Evolutionary conservation across 2,797 vertebrate species (phyloP), one percentile per base, ranked within the genome.

Genomic region (Peromyscus aztecus): DNA sequence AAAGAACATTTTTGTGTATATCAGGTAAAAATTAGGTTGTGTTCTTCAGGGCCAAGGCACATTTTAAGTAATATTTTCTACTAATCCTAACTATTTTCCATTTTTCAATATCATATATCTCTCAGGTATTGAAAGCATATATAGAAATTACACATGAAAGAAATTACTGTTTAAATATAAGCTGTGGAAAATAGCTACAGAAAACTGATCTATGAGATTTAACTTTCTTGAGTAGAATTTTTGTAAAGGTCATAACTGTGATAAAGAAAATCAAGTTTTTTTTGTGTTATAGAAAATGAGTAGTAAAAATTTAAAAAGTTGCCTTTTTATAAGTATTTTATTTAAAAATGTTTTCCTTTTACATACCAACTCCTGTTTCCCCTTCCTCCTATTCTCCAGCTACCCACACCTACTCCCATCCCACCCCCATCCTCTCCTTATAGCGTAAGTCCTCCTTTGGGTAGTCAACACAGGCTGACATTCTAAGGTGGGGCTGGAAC

Each of bases 1-100:
- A 96, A 88, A 65, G 16, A 84, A 0, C 2, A 2, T 71, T 29
- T 71, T 17, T 69, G 78, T 78, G 84, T 91, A n/a, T 14, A 63
- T 1, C 40, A 73, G 1, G 82, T 86, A 92, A 83, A 86, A 67
- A 52, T 75, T 91, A 37, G 2, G 91, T 96, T 86, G 94, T 77
- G 63, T 61, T 61, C 95, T 65, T 89, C 43, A 73, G 34, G 55
- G 17, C 11, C 37, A 89, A 91, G 27, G 10, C 19, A n/a, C 19
- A 84, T 46, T 94, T 88, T 82, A 23, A 57, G 4, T 6, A 67
- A 89, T 92, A 67, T 89, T 52, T 14, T 85, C 24, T 29, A 1
- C n/a, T 91, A 59, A 2, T 5, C 49, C 27, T 2, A 67, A 0
- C 4, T 43, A 67, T n/a, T 8, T 75, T 86, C 84, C 49, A 86